phyloP scores from a whole-genome alignment of 2,888 invertebrate genomes.

The Drosophila rubida region DNA sequence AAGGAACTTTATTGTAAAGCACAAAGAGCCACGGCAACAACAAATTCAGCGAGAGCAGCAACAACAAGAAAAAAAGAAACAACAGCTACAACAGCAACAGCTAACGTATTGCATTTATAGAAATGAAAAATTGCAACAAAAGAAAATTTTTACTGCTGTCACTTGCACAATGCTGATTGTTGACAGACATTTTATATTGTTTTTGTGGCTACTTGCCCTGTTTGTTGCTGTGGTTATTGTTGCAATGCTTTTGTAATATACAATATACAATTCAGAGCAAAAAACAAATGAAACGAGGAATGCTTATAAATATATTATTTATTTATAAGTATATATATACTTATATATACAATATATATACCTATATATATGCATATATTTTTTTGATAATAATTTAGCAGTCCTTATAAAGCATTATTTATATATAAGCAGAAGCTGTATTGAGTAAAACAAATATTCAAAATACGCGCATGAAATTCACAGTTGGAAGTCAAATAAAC shows the following conservation, averaged over 20 bases:
- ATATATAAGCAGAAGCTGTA: constrained; percentile 35
- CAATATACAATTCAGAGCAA: constrained; percentile 47
- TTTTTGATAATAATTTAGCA: constrained; percentile 71
- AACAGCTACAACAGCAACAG: constrained; percentile 21
- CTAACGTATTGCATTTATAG: constrained; percentile 64
- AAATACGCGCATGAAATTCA: constrained; percentile 39
- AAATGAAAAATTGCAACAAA: constrained; percentile 31
- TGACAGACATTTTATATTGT: constrained; percentile 38
- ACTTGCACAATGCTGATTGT: constrained; percentile 46
- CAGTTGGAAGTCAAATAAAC: constrained; percentile 46
- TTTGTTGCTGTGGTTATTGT: constrained; percentile 44
- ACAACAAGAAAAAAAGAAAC: constrained; percentile 21
- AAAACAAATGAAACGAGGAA: constrained; percentile 46
- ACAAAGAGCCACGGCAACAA: constrained; percentile 46
- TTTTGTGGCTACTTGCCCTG: constrained; percentile 44
- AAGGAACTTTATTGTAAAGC: constrained; percentile 60
- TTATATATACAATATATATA: constrained; percentile 45
- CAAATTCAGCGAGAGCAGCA: constrained; percentile 21
- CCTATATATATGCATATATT: constrained; percentile 49
- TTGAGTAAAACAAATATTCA: constrained; percentile 34
- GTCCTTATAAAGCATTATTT: constrained; percentile 45
- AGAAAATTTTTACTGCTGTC: constrained; percentile 40
- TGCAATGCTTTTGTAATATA: constrained; percentile 60
- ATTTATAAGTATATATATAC: constrained; percentile 30
- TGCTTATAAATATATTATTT: constrained; percentile 50